These are phyloP conservation scores for Lindbergichthys nudifrons DNA, from an alignment of 2,797 vertebrate genomes.

Conservation along the genomic window DNA sequence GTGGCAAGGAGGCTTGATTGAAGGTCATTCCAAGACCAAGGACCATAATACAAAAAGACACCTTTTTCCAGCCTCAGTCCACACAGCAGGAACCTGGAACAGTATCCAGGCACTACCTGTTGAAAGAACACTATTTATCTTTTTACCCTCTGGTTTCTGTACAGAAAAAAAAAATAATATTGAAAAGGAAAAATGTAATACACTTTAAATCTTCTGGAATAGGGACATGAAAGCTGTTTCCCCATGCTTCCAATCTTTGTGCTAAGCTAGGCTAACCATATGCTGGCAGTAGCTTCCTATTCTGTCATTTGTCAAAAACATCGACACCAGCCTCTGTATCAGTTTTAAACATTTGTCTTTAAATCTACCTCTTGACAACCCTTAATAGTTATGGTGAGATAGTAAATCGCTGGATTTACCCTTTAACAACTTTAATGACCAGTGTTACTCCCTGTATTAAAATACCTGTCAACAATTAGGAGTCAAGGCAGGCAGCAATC, in stretches of 20 bases:
- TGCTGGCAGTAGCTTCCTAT: not conserved
- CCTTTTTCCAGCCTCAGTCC: no score
- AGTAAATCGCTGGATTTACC: not conserved
- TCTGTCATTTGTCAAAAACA: no score
- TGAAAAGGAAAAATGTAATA: no score
- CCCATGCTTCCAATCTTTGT: not conserved
- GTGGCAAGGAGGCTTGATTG: no score
- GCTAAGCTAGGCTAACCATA: not conserved
- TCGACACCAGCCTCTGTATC: not conserved
- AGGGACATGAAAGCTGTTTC: not conserved
- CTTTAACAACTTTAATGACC: constrained; percentile 1
- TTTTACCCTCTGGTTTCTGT: no score
- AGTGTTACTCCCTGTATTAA: not conserved
- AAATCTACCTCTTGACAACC: not conserved
- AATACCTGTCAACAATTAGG: not conserved
- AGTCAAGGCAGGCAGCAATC: not conserved
- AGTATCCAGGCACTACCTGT: no score
- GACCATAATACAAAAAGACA: no score
- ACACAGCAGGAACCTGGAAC: no score
- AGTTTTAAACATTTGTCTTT: not conserved
- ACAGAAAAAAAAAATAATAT: no score
- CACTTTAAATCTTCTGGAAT: no score
- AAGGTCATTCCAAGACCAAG: no score
- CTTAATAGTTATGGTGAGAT: not conserved
- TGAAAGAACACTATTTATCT: no score